These are phyloP conservation scores for Thripadectes ignobilis DNA, from an alignment of 2,797 vertebrate species.

Conservation along the genomic window DNA sequence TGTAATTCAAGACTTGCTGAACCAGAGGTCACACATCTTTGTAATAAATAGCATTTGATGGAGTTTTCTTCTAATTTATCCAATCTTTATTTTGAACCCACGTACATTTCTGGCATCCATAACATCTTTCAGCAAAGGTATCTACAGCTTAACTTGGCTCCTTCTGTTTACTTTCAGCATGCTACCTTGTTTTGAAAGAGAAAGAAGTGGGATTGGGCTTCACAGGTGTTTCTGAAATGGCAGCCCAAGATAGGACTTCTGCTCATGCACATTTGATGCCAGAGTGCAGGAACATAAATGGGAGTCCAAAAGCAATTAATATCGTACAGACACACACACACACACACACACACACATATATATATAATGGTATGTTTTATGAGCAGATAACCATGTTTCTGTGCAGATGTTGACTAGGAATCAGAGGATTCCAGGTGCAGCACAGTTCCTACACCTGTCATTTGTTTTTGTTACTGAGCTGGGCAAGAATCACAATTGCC, in stretches of 20 bases:
- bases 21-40: conserved; percentile 31
- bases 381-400: not conserved
- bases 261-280: not conserved
- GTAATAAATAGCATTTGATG: not conserved
- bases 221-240: not conserved
- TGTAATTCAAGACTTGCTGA: conserved; percentile 19
- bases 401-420: not conserved
- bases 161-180: not conserved
- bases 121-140: not conserved
- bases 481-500: not conserved
- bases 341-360: not conserved
- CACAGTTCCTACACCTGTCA: not conserved
- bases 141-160: not conserved
- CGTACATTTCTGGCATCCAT: not conserved
- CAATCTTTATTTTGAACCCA: not conserved
- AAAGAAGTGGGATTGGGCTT: not conserved
- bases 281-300: not conserved
- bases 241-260: not conserved
- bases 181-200: not conserved
- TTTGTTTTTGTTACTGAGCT: not conserved
- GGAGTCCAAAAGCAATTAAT: not conserved
- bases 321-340: not conserved
- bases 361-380: not conserved
- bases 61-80: not conserved
- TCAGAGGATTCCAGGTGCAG: not conserved